Evolutionary conservation across 1,140 invertebrate genomes (phyloP).

Genomic region (Bombus terrestris): DNA sequence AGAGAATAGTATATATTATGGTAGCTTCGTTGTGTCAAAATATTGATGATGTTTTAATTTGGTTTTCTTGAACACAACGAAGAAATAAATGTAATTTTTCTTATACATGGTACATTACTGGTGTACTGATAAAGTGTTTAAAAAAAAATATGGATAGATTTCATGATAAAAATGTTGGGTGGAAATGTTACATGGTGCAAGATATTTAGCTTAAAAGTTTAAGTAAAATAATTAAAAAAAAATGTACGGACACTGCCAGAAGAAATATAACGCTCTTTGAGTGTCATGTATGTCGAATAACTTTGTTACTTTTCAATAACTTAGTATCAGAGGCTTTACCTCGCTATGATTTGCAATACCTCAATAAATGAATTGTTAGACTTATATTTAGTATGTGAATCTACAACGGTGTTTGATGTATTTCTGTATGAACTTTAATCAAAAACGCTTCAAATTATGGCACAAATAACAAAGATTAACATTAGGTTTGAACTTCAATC

Average conservation of each 20-base stretch:
- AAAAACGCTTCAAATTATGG: constrained; percentile 36
- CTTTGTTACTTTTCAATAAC: constrained; percentile 53
- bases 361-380: constrained; percentile 51
- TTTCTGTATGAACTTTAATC: constrained; percentile 32
- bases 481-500: constrained; percentile 18
- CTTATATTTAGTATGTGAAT: constrained; percentile 40
- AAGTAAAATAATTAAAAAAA: constrained; percentile 25
- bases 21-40: constrained; percentile 65
- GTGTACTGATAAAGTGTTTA: constrained; percentile 44
- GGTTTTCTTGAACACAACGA: constrained; percentile 54
- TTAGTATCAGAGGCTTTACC: constrained; percentile 51
- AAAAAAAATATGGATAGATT: constrained; percentile 50
- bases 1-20: constrained; percentile 51
- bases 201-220: constrained; percentile 52
- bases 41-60: constrained; percentile 46
- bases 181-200: constrained; percentile 47
- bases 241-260: constrained; percentile 65
- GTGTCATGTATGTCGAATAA: constrained; percentile 55
- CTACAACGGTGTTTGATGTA: constrained; percentile 38
- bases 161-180: constrained; percentile 40
- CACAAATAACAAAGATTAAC: constrained; percentile 32
- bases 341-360: constrained; percentile 51
- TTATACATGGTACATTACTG: constrained; percentile 45
- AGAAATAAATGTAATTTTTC: constrained; percentile 53
- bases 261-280: constrained; percentile 62